phyloP scores from a whole-genome alignment of 2,888 invertebrate species.

The Ophion ellenae region DNA sequence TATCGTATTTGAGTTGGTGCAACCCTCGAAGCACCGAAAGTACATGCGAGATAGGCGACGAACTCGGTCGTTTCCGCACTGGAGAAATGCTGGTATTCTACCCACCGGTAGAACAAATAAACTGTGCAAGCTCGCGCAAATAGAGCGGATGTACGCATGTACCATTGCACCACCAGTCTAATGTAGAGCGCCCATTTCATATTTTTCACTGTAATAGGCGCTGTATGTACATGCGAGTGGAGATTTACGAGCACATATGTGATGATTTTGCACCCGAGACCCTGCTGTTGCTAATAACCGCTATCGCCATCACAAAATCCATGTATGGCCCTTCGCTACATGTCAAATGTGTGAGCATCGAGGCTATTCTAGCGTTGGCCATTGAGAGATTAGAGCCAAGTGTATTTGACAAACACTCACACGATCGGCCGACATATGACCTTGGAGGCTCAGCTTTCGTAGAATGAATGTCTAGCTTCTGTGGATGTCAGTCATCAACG shows the following conservation, averaged over 20 bases:
- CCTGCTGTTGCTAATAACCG: constrained; percentile 28
- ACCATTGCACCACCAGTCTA: neutral
- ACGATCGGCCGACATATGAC: too few species aligned
- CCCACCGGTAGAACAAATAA: too few species aligned
- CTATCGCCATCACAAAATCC: neutral
- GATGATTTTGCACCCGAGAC: neutral
- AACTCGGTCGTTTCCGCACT: too few species aligned
- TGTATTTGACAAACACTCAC: too few species aligned
- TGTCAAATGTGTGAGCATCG: constrained; percentile 3
- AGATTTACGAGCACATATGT: neutral
- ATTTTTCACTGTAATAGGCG: neutral
- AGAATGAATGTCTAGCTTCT: too few species aligned
- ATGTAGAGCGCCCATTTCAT: neutral
- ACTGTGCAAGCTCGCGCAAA: neutral
- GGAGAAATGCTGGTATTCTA: neutral
- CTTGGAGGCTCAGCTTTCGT: too few species aligned
- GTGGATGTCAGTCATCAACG: too few species aligned
- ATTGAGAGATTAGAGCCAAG: too few species aligned
- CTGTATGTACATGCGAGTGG: neutral
- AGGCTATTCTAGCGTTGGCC: neutral
- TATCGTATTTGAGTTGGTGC: too few species aligned
- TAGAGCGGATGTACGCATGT: neutral
- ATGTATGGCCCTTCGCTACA: neutral
- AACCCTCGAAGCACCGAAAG: too few species aligned
- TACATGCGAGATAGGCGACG: too few species aligned